A percentile compares a stretch with the other conserved stretches of the same genome.
Conservation (phyloP, 2,113 vertebrate species). For the Cricetomys ansorgei region DNA sequence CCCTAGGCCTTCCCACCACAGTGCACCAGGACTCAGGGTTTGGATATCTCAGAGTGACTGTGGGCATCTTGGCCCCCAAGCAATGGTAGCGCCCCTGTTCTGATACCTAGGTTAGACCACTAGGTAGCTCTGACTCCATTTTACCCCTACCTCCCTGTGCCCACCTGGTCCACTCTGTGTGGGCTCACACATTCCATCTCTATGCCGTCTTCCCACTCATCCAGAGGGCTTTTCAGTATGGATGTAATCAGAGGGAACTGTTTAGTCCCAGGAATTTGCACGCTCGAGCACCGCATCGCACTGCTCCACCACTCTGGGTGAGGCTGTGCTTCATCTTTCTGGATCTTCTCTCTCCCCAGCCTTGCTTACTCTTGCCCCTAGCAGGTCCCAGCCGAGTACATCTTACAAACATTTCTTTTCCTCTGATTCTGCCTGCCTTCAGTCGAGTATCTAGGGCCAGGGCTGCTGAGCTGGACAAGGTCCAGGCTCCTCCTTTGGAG, state of each 20-base stretch:
- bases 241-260: not conserved
- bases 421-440: not conserved
- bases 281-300: fast-evolving
- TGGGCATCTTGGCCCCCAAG: not conserved
- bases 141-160: fast-evolving
- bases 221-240: not conserved
- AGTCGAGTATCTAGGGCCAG: not conserved
- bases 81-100: not conserved
- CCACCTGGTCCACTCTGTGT: fast-evolving
- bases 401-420: too few species aligned
- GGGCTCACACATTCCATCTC: too few species aligned
- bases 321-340: not conserved
- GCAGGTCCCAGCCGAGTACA: not conserved
- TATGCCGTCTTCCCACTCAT: not conserved
- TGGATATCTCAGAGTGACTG: not conserved
- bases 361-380: not conserved
- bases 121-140: not conserved
- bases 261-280: not conserved
- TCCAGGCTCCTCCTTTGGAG: not conserved
- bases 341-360: fast-evolving
- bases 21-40: not conserved
- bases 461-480: fast-evolving
- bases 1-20: too few species aligned
- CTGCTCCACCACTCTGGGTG: fast-evolving
- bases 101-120: not conserved